Percentiles rank a stretch among this genome's conserved stretches.
These are phyloP conservation scores for Agrenia bidenticulata DNA, from an alignment of 2,888 invertebrate genomes.

Conservation along the genomic window DNA sequence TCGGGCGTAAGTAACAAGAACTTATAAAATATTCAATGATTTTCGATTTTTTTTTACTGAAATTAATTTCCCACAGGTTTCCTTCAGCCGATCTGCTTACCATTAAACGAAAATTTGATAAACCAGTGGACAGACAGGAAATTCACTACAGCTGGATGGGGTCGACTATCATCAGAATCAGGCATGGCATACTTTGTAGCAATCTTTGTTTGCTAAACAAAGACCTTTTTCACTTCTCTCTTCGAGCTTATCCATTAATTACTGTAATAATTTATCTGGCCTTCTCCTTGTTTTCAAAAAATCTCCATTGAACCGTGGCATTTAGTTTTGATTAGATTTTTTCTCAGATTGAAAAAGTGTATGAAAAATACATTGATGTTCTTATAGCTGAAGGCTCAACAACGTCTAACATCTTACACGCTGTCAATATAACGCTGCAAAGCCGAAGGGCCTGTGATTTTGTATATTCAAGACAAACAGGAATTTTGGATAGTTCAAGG, in stretches of 20 bases:
- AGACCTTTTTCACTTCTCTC: too few species aligned
- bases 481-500: constrained; percentile 29
- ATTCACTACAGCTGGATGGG: constrained; percentile 35
- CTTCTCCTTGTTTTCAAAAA: background rate
- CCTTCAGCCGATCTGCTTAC: constrained; percentile 35
- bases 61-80: constrained; percentile 30
- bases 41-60: too few species aligned
- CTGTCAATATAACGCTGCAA: constrained; percentile 28
- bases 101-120: constrained; percentile 18
- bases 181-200: background rate
- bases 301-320: too few species aligned
- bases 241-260: too few species aligned
- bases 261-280: background rate
- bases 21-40: too few species aligned
- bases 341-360: too few species aligned
- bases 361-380: too few species aligned
- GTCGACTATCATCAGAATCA: constrained; percentile 14
- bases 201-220: too few species aligned
- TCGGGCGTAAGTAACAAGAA: constrained; percentile 31
- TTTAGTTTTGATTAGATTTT: too few species aligned
- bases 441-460: constrained; percentile 27
- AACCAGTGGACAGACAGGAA: constrained; percentile 21
- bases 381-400: constrained; percentile 11
- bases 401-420: constrained; percentile 31
- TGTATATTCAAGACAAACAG: constrained; percentile 17